These are phyloP conservation scores for Scelioninae gen. 1 DNA, from an alignment of 2,888 invertebrate species.

Conservation along the genomic window DNA sequence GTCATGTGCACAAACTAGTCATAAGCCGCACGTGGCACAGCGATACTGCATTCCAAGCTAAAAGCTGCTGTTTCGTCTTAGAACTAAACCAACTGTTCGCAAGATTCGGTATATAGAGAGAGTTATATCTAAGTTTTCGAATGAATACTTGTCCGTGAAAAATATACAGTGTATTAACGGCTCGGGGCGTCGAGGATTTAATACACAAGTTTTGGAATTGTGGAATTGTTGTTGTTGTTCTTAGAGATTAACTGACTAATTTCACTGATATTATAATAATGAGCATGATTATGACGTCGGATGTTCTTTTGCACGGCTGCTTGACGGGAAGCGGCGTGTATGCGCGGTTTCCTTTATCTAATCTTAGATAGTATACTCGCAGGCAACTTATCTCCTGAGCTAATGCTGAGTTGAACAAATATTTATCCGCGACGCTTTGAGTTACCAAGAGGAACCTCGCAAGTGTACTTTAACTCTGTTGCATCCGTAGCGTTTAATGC, in stretches of 20 bases:
- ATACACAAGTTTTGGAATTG: constrained; percentile 28
- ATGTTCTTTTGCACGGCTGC: constrained; percentile 47
- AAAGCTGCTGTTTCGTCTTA: constrained; percentile 35
- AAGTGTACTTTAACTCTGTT: constrained; percentile 41
- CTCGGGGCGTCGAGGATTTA: constrained; percentile 12
- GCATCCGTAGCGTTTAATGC: constrained; percentile 28
- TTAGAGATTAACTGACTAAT: constrained; percentile 49
- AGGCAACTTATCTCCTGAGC: constrained; percentile 60
- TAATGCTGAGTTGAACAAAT: constrained; percentile 65
- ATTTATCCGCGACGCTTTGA: constrained; percentile 64
- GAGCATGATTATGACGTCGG: constrained; percentile 33
- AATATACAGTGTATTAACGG: constrained; percentile 30
- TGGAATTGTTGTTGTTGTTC: constrained; percentile 39
- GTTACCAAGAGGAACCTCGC: constrained; percentile 33
- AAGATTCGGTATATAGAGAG: constrained; percentile 25
- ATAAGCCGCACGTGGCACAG: constrained; percentile 2
- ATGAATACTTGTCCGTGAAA: constrained; percentile 27
- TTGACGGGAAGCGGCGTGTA: constrained; percentile 39
- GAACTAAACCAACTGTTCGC: constrained; percentile 37
- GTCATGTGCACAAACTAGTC: constrained; percentile 29
- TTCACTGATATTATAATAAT: constrained; percentile 55
- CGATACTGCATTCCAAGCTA: constrained; percentile 19
- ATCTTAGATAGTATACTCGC: constrained; percentile 59
- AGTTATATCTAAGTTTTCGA: constrained; percentile 32
- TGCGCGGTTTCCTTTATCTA: constrained; percentile 60